phyloP scores from a whole-genome alignment of 2,797 vertebrate species.

The Ispidina lecontei region DNA sequence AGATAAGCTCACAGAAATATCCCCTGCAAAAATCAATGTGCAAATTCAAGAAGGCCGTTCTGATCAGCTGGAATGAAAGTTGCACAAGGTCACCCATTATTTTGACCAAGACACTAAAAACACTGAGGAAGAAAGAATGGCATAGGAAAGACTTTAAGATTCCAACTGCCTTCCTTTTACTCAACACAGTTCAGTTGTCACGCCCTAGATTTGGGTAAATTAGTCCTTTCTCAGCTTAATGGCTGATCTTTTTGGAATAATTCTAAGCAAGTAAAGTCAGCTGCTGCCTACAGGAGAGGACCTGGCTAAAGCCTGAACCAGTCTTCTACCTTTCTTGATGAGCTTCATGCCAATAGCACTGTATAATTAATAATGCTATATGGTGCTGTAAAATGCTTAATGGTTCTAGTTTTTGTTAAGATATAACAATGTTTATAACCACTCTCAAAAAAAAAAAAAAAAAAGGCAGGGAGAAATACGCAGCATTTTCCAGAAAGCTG shows the following conservation, averaged over 20 bases:
- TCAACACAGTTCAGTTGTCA: neutral
- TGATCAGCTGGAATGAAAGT: conserved; percentile 5
- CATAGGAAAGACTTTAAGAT: neutral
- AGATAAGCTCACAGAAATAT: conserved; percentile 34
- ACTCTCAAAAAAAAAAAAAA: neutral
- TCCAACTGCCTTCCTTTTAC: neutral
- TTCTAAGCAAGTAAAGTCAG: neutral
- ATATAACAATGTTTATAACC: neutral
- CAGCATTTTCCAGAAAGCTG: neutral
- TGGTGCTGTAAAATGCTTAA: neutral
- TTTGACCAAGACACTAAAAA: neutral
- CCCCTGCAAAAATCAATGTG: conserved; percentile 32
- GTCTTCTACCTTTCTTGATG: neutral
- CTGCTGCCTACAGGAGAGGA: neutral
- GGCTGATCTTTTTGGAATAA: neutral
- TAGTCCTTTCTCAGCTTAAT: neutral
- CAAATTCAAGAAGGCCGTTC: neutral
- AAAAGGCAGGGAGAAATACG: neutral
- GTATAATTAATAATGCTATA: neutral
- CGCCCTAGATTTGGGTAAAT: neutral
- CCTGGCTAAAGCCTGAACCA: neutral
- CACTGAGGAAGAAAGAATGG: neutral
- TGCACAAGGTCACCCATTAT: neutral
- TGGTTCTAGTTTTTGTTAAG: neutral
- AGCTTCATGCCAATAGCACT: neutral